Conservation (phyloP, 2,888 invertebrate species). For the Chrysodeixis includens region DNA sequence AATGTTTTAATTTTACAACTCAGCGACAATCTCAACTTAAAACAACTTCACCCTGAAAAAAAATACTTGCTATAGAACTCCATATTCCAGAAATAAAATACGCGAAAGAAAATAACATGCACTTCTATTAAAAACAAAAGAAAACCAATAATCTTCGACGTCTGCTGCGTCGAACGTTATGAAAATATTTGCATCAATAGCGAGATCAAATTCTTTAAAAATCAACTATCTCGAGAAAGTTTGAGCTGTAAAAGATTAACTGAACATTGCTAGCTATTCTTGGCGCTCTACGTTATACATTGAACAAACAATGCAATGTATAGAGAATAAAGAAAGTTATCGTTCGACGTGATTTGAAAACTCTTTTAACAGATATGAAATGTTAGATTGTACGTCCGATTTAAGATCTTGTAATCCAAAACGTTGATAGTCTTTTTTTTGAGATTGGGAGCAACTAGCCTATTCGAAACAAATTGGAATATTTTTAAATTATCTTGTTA, state of each 20-base stretch:
- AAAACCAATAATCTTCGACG: not conserved
- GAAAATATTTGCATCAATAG: conserved; percentile 33
- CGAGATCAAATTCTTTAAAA: conserved; percentile 28
- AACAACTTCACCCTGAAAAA: too few relatives aligned
- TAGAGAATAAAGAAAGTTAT: conserved; percentile 53
- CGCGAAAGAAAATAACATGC: not conserved
- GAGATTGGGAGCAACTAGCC: too few relatives aligned
- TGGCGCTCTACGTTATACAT: conserved; percentile 9
- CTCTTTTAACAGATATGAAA: conserved; percentile 61
- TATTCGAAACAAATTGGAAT: too few relatives aligned
- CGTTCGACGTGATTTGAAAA: conserved; percentile 61
- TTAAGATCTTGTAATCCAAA: too few relatives aligned
- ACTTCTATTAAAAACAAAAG: not conserved
- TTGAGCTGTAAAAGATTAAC: conserved; percentile 24
- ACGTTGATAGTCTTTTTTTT: too few relatives aligned
- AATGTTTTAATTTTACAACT: too few relatives aligned
- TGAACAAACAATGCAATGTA: conserved; percentile 35
- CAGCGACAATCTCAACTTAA: too few relatives aligned
- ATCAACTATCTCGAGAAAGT: conserved; percentile 33
- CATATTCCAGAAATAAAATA: not conserved
- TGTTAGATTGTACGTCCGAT: too few relatives aligned
- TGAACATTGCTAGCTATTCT: conserved; percentile 20
- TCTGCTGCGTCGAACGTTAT: conserved; percentile 20
- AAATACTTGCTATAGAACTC: too few relatives aligned
- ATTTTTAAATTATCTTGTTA: too few relatives aligned